Evolutionary conservation across 2,113 vertebrate species (phyloP), one percentile per base, ranked within the genome.

Genomic region (Gorsachius goisagi): DNA sequence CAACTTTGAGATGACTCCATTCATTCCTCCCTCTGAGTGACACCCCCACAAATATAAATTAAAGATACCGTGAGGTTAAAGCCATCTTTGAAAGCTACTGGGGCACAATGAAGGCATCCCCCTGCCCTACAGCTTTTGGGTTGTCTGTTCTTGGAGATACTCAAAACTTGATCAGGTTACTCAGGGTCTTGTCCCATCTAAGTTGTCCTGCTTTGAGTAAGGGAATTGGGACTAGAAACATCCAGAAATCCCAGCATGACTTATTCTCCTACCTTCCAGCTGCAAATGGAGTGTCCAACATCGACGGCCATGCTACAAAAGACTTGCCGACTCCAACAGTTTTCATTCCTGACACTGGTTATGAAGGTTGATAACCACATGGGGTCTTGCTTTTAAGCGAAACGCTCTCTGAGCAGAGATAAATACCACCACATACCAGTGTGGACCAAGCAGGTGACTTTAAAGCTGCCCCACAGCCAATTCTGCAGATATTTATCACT

Each of bases 241-340:
- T 23, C 56, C 52, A 75, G 23, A 86, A 74, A 50, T 24, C 64
- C 62, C 64, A 88, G 30, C 18, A 50, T 17, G 45, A 49, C 12
- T 52, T 37, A 45, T 3, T 50, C 22, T 33, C 56, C 55, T 39
- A 76, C 49, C 68, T 22, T 39, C 55, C 58, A 58, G 41, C 28
- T 56, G 21, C 11, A 86, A 87, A 39, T 3, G 3, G 58, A 56
- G 30, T 3, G 16, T 39, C 33, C 39, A 47, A 9, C 32, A 44
- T 5, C 4, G 4, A 76, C 26, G 79, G 37, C 22, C 7, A 10
- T 3, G 16, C 30, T 23, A 20, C 33, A 52, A 71, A 47, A 76
- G 17, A 58, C 14, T n/a, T 1, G 1, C 4, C 1, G 4, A 50
- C 24, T 79, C n/a, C 59, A 55, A 20, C 9, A 23, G 68, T 18